Percentiles rank a stretch among this genome's conserved stretches.
Evolutionary conservation across 2,113 vertebrate species (phyloP).

Genomic region (Rallus limicola): DNA sequence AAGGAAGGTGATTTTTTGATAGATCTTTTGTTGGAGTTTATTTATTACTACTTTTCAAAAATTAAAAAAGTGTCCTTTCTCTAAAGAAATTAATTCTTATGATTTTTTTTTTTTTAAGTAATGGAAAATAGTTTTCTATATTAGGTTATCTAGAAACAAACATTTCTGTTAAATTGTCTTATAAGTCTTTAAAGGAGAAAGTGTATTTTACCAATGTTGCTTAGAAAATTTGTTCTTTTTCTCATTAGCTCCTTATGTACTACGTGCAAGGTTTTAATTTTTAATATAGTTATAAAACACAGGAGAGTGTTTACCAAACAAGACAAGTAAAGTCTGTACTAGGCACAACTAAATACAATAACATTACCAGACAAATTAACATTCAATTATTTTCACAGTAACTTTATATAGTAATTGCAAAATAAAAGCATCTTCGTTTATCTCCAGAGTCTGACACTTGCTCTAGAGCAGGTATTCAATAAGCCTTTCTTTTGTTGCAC

Average conservation of each 20-base stretch:
- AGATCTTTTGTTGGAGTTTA: neutral
- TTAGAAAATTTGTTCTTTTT: neutral
- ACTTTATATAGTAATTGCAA: neutral
- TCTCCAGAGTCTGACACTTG: neutral
- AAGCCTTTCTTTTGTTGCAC: neutral
- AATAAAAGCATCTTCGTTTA: neutral
- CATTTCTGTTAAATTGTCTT: neutral
- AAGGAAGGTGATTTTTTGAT: neutral
- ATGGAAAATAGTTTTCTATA: neutral
- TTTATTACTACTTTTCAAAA: too few species aligned
- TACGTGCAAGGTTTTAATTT: neutral
- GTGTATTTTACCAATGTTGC: neutral
- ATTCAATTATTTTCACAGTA: neutral
- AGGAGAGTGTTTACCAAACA: neutral
- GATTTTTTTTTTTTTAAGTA: neutral
- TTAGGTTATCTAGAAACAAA: neutral
- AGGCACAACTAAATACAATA: neutral
- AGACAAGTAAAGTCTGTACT: neutral
- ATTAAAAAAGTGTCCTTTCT: neutral
- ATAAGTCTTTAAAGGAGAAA: neutral
- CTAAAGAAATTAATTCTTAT: neutral
- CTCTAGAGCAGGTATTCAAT: neutral
- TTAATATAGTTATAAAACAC: neutral
- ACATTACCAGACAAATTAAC: neutral
- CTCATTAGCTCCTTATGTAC: neutral